phyloP scores from a whole-genome alignment of 1,140 invertebrate species.

The Lasioglossum baleicum region DNA sequence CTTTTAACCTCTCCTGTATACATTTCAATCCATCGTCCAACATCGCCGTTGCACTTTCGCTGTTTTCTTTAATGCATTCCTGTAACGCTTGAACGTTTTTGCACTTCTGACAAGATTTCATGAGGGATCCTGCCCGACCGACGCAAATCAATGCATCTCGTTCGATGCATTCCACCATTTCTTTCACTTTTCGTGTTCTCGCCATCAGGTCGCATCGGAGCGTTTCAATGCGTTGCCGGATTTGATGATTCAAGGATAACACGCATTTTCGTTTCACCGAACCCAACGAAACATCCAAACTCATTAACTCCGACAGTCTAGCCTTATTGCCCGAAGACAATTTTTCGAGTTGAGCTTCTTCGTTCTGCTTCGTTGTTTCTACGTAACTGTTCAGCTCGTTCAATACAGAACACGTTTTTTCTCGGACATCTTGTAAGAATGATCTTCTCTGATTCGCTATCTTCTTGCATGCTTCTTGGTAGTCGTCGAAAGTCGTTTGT shows the following conservation, averaged over 20 bases:
- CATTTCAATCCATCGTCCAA: conserved; percentile 19
- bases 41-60: conserved; percentile 12
- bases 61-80: conserved; percentile 33
- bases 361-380: neutral
- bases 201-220: conserved; percentile 1
- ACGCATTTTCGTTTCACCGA: conserved; percentile 35
- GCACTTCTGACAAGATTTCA: neutral
- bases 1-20: neutral
- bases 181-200: conserved; percentile 10
- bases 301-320: conserved; percentile 33
- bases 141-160: neutral
- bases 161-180: conserved; percentile 24
- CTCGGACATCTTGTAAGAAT: conserved; percentile 29
- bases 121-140: neutral
- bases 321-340: conserved; percentile 22
- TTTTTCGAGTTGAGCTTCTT: conserved; percentile 1
- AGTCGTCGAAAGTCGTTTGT: conserved; percentile 37
- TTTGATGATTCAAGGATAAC: conserved; percentile 40
- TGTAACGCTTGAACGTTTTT: neutral
- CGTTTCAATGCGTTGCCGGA: conserved; percentile 34
- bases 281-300: conserved; percentile 40
- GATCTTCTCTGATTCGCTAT: conserved; percentile 14
- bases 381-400: conserved; percentile 1
- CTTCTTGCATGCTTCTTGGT: conserved; percentile 17
- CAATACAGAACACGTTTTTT: neutral